These are phyloP conservation scores for Athalia circularis DNA, from an alignment of 2,888 invertebrate species.

Conservation along the genomic window DNA sequence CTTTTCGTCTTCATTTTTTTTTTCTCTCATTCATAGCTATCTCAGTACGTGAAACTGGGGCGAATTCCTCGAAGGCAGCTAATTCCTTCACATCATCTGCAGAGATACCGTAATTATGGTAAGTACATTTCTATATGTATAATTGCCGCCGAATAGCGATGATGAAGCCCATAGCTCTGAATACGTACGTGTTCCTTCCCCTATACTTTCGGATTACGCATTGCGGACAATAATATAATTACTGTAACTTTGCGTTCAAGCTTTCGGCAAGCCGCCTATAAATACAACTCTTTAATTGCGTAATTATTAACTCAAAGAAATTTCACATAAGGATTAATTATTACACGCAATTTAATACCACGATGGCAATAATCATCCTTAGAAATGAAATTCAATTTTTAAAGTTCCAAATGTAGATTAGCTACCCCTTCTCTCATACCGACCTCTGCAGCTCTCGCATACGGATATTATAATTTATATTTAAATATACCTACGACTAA, in stretches of 20 bases:
- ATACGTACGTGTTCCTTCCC: not conserved
- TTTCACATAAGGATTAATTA: not conserved
- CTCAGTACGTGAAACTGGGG: not conserved
- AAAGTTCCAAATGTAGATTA: no score
- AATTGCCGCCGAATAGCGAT: no score
- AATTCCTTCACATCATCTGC: not conserved
- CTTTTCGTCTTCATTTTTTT: not conserved
- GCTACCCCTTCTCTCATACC: no score
- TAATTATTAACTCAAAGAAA: not conserved
- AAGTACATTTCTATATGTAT: no score
- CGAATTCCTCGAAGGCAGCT: constrained; percentile 1
- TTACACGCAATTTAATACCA: no score
- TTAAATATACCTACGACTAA: not conserved
- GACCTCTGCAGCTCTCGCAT: no score
- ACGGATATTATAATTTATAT: no score
- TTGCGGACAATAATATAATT: not conserved
- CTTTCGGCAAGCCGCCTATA: not conserved
- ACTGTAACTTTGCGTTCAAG: not conserved
- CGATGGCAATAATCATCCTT: no score
- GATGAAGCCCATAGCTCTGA: no score
- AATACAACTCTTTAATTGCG: not conserved
- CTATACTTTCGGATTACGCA: not conserved
- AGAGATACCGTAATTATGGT: no score
- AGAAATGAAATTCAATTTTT: no score
- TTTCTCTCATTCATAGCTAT: not conserved